phyloP scores from a whole-genome alignment of 2,888 invertebrate species.

The Sympetrum striolatum region DNA sequence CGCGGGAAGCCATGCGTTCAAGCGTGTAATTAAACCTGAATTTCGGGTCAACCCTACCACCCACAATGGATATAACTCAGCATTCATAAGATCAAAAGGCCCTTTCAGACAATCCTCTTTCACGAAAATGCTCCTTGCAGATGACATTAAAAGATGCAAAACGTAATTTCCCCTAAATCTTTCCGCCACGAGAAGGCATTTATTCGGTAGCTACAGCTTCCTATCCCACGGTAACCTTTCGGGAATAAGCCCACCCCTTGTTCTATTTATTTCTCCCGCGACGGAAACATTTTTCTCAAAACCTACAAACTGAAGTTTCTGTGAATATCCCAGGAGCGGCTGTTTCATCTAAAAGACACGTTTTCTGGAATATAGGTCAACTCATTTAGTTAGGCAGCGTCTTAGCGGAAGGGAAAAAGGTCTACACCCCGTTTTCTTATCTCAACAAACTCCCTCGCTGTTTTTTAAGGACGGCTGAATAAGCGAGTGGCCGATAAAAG shows the following conservation, averaged over 20 bases:
- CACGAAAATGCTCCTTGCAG: background rate
- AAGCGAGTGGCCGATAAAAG: no score
- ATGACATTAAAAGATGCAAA: background rate
- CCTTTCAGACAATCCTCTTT: background rate
- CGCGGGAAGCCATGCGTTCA: no score
- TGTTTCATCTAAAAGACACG: background rate
- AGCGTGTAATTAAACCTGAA: no score
- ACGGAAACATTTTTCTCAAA: background rate
- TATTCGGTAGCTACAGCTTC: background rate
- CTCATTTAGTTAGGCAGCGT: background rate
- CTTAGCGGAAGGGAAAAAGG: no score
- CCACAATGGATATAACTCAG: no score
- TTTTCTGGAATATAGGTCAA: background rate
- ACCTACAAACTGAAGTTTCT: background rate
- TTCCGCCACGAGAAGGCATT: background rate
- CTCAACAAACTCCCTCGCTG: no score
- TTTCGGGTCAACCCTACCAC: no score
- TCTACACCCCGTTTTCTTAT: no score
- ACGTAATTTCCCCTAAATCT: no score
- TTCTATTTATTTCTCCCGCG: background rate
- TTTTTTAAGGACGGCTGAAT: no score
- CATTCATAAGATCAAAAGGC: no score
- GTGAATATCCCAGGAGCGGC: background rate
- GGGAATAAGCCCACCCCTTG: background rate
- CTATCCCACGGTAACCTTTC: background rate